Conservation (phyloP, 2,113 vertebrate species). For the Pycnonotus jocosus region DNA sequence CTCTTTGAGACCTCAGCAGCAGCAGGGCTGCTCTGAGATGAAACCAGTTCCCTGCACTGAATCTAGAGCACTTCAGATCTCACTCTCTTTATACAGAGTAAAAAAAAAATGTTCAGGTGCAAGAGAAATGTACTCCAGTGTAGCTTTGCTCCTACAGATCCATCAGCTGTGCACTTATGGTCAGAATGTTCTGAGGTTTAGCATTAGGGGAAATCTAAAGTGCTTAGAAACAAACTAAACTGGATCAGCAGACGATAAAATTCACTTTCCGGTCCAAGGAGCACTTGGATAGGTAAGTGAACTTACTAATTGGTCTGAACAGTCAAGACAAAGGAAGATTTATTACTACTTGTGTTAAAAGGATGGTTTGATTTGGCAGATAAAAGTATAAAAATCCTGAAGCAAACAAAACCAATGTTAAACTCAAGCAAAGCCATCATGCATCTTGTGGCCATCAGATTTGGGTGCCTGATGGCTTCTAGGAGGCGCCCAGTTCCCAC, state of each 20-base stretch:
- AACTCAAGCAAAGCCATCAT: neutral
- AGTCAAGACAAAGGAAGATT: neutral
- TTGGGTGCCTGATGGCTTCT: neutral
- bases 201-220: neutral
- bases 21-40: neutral
- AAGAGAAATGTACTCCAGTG: neutral
- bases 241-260: neutral
- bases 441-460: fast-evolving
- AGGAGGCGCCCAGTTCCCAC: neutral
- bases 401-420: neutral
- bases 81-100: neutral
- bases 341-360: neutral
- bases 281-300: neutral
- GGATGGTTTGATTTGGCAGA: neutral
- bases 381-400: neutral
- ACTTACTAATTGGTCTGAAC: neutral
- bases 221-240: neutral
- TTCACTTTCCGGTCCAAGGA: neutral
- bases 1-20: neutral
- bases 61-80: neutral
- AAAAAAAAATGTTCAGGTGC: neutral
- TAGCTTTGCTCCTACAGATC: neutral
- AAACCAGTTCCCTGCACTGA: neutral
- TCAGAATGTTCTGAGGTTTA: neutral
- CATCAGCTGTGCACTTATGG: neutral